Percentiles rank a stretch among this genome's conserved stretches.
Conservation (phyloP, 2,888 invertebrate genomes). For the Tetrapedia diversipes region DNA sequence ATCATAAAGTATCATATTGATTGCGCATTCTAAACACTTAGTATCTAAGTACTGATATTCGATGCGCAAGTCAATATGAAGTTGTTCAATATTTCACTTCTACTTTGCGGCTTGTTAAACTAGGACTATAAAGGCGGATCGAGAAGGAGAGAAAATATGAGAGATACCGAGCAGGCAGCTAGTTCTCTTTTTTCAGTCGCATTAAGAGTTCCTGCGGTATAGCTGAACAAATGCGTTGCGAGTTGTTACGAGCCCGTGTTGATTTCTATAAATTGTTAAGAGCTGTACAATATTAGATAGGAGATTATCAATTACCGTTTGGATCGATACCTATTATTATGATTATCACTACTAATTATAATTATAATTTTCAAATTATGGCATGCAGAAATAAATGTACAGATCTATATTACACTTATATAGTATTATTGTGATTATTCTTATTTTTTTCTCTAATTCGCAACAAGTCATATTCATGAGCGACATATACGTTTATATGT, state of each 20-base stretch:
- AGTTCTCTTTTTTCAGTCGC: constrained; percentile 49
- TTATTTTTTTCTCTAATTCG: background rate
- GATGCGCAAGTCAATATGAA: constrained; percentile 8
- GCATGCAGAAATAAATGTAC: constrained; percentile 74
- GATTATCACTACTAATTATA: constrained; percentile 36
- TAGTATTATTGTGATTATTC: constrained; percentile 16
- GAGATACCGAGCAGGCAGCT: constrained; percentile 41
- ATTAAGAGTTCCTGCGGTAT: constrained; percentile 71
- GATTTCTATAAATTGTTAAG: constrained; percentile 68
- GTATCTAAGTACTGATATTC: constrained; percentile 35
- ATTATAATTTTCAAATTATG: constrained; percentile 56
- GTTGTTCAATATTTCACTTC: constrained; percentile 31
- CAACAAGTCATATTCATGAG: constrained; percentile 7
- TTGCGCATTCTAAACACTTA: constrained; percentile 24
- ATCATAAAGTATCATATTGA: constrained; percentile 13
- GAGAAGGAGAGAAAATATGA: background rate
- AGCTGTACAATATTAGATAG: constrained; percentile 69
- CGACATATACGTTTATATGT: constrained; percentile 12
- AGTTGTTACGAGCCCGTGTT: constrained; percentile 59
- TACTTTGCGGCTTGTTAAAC: constrained; percentile 14
- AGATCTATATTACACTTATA: constrained; percentile 62
- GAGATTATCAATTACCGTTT: constrained; percentile 60
- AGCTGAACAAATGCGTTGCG: constrained; percentile 33
- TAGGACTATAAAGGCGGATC: constrained; percentile 2
- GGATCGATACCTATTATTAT: constrained; percentile 48